Evolutionary conservation across 2,797 vertebrate species (phyloP).

Genomic region (Ptychadena robeensis): DNA sequence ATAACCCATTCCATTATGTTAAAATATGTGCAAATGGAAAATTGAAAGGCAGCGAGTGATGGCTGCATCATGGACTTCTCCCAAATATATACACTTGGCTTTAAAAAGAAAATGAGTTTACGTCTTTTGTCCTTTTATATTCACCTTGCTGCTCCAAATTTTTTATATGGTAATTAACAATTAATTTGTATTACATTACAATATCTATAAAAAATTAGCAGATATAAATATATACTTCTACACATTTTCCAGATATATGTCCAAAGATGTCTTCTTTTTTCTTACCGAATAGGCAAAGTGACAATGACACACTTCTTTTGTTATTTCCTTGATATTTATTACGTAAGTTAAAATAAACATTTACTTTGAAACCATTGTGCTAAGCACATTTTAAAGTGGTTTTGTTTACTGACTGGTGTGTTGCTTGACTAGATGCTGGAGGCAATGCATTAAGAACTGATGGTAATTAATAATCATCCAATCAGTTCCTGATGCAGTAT

Average conservation of each 20-base stretch:
- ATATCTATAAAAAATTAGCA: background rate
- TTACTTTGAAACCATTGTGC: background rate
- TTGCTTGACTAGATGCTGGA: slow-evolving; percentile 91
- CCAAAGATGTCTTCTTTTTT: background rate
- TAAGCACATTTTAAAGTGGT: background rate
- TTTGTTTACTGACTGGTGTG: slow-evolving; percentile 58
- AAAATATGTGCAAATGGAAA: background rate
- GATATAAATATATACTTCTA: background rate
- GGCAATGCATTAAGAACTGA: slow-evolving; percentile 99
- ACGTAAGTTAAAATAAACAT: background rate
- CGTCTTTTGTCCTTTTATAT: too few species aligned
- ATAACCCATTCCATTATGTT: background rate
- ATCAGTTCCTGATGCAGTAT: slow-evolving; percentile 99
- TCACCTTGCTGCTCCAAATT: background rate
- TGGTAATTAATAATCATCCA: slow-evolving; percentile 88
- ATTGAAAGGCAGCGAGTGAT: background rate
- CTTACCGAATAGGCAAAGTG: background rate
- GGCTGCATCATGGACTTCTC: background rate
- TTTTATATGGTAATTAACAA: background rate
- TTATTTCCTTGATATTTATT: background rate
- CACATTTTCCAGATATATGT: background rate
- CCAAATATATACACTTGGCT: background rate
- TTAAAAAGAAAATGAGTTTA: background rate
- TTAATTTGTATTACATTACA: too few species aligned
- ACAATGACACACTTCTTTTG: background rate